Evolutionary conservation across 2,113 vertebrate genomes (phyloP), one percentile per base, ranked within the genome.

Genomic region (Nothocercus julius): DNA sequence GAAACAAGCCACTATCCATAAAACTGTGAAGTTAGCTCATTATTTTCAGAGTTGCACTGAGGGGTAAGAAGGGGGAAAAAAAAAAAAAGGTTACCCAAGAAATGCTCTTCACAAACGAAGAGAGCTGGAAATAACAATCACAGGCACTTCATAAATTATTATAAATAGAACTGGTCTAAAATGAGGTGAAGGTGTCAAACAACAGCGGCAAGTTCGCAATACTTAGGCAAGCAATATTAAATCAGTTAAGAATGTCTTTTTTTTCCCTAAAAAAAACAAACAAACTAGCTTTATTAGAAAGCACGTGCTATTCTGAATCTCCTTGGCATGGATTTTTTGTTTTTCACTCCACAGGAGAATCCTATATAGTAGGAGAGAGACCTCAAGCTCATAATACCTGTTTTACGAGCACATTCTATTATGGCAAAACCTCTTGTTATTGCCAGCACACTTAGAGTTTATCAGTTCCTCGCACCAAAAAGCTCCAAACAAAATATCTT

Each of bases 41-140:
- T 93, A 79, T 94, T 94, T 96, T 86, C 75, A 78, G 73, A 81
- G 45, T 25, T 76, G 44, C 42, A 72, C 24, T 17, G 54, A 64
- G 13, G 11, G 1, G 2, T 13, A 86, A 24, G 69, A n/a, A 34
- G 28, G 27, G 24, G 11, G 18, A 47, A 47, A 27, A 53, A 53
- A 53, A 53, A 14, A 18, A n/a, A 40, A 53, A 11, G 3, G 22
- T 32, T 83, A 19, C 38, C 47, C 49, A 76, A 87, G 53, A 94
- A 93, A 94, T 30, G 49, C 49, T 70, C n/a, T 93, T 87, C 77
- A 82, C n/a, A 92, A 82, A 87, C 47, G 13, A 77, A 73, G 54
- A 82, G 36, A 28, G 3, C 36, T 91, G 59, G 74, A 92, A 89
- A 85, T 74, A 93, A 85, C 76, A 83, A 49, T 61, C 61, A 64